These are phyloP conservation scores for Dromococcyx pavoninus DNA, from an alignment of 2,797 vertebrate species.

Conservation along the genomic window DNA sequence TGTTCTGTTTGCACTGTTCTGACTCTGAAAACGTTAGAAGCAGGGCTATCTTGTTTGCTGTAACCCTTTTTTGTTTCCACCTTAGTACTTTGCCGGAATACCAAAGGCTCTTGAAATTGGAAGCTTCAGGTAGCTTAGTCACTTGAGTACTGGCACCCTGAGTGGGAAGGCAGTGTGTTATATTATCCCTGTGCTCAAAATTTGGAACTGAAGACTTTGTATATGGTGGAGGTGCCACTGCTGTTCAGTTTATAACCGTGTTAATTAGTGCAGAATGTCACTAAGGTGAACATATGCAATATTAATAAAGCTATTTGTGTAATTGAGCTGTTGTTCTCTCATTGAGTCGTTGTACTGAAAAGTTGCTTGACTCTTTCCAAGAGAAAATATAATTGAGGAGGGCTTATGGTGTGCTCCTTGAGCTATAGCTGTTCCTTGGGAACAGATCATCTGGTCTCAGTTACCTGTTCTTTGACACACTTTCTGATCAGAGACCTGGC, in stretches of 20 bases:
- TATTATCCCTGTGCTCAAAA: background rate
- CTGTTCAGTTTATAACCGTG: background rate
- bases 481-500: background rate
- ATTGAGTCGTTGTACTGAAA: background rate
- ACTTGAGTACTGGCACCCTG: background rate
- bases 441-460: background rate
- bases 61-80: background rate
- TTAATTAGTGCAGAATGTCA: background rate
- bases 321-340: background rate
- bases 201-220: background rate
- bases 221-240: background rate
- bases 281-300: background rate
- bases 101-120: background rate
- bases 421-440: background rate
- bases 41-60: background rate
- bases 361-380: background rate
- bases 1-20: background rate
- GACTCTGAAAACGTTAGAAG: background rate
- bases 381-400: background rate
- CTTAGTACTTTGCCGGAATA: background rate
- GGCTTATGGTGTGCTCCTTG: background rate
- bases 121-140: background rate
- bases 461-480: background rate
- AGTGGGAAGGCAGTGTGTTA: background rate
- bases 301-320: background rate